Conservation (phyloP, 2,888 invertebrate species). For the Odontomyia ornata region DNA sequence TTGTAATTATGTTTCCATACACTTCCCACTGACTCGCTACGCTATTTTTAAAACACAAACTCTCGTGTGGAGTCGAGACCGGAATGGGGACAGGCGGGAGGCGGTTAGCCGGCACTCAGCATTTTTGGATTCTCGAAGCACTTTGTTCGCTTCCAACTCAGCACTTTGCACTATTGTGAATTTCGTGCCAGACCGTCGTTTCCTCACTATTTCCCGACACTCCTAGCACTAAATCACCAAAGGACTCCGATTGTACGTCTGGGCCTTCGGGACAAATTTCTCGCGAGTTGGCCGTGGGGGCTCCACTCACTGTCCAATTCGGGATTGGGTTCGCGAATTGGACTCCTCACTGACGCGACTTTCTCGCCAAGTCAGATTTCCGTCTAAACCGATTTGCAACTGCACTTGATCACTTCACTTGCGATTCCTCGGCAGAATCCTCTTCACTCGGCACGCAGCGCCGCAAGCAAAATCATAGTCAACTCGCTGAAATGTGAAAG, state of each 20-base stretch:
- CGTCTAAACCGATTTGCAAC: not conserved
- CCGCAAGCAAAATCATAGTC: conserved; percentile 9
- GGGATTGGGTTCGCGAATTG: not conserved
- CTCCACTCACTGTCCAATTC: not conserved
- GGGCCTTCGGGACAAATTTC: not conserved
- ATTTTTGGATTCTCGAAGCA: not conserved
- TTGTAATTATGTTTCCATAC: not conserved
- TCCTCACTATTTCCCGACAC: not conserved
- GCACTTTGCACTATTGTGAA: not conserved
- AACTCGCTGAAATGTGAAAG: conserved; percentile 23
- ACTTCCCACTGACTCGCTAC: not conserved
- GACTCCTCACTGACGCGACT: not conserved
- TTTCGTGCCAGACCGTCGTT: not conserved
- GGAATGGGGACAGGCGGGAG: not conserved
- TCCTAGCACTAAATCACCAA: not conserved
- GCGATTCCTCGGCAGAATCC: not conserved
- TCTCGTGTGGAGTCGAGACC: not conserved
- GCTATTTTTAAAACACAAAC: not conserved
- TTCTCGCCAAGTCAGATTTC: not conserved
- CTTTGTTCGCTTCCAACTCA: not conserved
- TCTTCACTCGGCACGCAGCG: not conserved
- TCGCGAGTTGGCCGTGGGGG: not conserved
- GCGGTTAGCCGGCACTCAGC: not conserved
- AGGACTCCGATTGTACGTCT: not conserved
- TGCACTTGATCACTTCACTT: not conserved